Evolutionary conservation across 2,888 invertebrate species (phyloP), one percentile per base, ranked within the genome.

Genomic region (Eupithecia dodoneata): DNA sequence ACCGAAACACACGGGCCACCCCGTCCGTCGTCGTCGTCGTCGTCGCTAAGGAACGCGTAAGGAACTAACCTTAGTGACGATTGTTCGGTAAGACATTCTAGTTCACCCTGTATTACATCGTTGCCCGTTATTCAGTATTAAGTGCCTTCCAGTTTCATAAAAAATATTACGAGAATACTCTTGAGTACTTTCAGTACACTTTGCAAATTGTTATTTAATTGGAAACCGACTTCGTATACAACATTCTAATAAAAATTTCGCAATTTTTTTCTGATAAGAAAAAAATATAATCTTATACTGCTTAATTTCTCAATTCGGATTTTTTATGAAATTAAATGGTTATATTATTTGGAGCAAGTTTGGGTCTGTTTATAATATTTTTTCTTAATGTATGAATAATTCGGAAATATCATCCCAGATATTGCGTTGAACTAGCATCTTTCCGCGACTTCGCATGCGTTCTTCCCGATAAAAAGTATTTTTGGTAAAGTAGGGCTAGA

Each of bases 111-210:
- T 70, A 70, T 76, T 77, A 80, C 76, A 69, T 79, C 73, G 77
- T 65, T 67, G 42, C 44, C 69, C 76, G 77, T 79, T 74, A 75
- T 65, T 74, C 72, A 41, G 69, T 44, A 81, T 81, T 74, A 78
- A 79, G 78, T 76, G 76, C 79, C 76, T 69, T 76, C 71, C 76
- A 79, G 72, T 72, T 76, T 73, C 75, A 77, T 79, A 77, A 78
- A 81, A 59, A 78, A 76, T 70, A 67, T 76, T 74, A 73, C 71
- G 49, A 74, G 73, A 70, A 30, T 73, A 71, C 66, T 67, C 70
- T 45, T 10, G 66, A 65, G 59, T 70, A 52, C 52, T 74, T 52
- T 30, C 13, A 74, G 70, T 65, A 71, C 74, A 79, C 73, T 78
- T 79, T 72, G 71, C 70, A 73, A 77, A 79, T 73, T 75, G 76